These are phyloP conservation scores for Crossaster papposus DNA, from an alignment of 53 echinoderm and acorn worm genomes.

Conservation along the genomic window DNA sequence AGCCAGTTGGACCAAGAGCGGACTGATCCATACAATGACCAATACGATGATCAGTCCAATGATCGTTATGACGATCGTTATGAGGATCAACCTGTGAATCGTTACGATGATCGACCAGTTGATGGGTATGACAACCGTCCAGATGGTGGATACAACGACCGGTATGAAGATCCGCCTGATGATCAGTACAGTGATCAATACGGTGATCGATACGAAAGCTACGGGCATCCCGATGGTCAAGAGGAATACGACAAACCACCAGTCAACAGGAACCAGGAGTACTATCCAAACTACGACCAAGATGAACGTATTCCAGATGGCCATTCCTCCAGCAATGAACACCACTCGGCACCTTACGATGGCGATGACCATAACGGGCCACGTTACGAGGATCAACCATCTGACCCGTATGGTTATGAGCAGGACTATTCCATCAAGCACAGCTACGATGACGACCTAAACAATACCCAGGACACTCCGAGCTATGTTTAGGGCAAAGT, in stretches of 20 bases:
- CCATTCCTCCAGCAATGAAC: conserved; percentile 57
- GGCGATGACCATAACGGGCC: background rate
- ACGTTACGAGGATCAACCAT: conserved; percentile 39
- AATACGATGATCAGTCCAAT: conserved; percentile 10
- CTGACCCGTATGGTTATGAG: conserved; percentile 19
- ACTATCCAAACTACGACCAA: conserved; percentile 48
- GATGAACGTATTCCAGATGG: conserved; percentile 57
- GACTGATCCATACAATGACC: conserved; percentile 9
- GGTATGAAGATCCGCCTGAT: conserved; percentile 5
- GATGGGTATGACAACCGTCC: conserved; percentile 40
- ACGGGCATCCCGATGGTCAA: conserved; percentile 36
- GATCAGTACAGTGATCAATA: conserved; percentile 34
- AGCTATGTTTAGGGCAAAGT: conserved; percentile 52
- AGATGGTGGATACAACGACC: conserved; percentile 15
- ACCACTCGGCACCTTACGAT: conserved; percentile 38
- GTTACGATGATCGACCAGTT: conserved; percentile 15
- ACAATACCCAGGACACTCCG: conserved; percentile 49
- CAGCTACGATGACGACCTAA: conserved; percentile 40
- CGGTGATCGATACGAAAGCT: conserved; percentile 34
- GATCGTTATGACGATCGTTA: conserved; percentile 1
- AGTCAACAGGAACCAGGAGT: conserved; percentile 20
- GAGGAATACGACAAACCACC: conserved; percentile 32
- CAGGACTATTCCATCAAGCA: conserved; percentile 15
- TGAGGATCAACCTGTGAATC: conserved; percentile 10
- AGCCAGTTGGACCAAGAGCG: conserved; percentile 30